phyloP scores from a whole-genome alignment of 2,888 invertebrate species.

The Caradrina clavipalpis region DNA sequence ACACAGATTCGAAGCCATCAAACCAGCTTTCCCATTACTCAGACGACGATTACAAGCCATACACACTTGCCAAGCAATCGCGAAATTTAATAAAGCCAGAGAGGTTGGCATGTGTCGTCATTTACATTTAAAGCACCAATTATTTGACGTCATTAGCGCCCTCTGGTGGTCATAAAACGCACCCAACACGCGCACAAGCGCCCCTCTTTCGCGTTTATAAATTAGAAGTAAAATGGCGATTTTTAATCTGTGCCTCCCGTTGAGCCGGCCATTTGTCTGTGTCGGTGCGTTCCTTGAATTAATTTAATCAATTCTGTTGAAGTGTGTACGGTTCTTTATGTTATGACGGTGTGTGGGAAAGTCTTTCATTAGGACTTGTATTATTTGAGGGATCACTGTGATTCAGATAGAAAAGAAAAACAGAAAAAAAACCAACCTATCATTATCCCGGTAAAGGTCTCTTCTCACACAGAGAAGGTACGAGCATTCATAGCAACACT shows the following conservation, averaged over 20 bases:
- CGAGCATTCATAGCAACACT: too few species aligned
- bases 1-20: constrained; percentile 39
- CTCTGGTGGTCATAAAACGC: constrained; percentile 88
- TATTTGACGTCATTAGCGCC: constrained; percentile 90
- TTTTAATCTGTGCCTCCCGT: constrained; percentile 80
- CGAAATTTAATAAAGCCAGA: constrained; percentile 87
- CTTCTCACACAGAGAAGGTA: too few species aligned
- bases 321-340: constrained; percentile 41
- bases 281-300: constrained; percentile 60
- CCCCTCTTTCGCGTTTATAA: constrained; percentile 83
- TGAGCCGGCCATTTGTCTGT: constrained; percentile 66
- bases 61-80: constrained; percentile 72
- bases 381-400: neutral
- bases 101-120: constrained; percentile 86
- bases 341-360: constrained; percentile 6
- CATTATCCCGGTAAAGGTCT: too few species aligned
- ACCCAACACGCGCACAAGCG: constrained; percentile 83
- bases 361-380: constrained; percentile 1
- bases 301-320: constrained; percentile 60
- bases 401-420: neutral
- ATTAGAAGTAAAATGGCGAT: constrained; percentile 86
- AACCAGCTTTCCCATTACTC: constrained; percentile 49
- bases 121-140: constrained; percentile 91
- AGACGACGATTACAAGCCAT: constrained; percentile 58
- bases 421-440: neutral